phyloP scores from a whole-genome alignment of 2,888 invertebrate species.

The Heliconius charithonia region DNA sequence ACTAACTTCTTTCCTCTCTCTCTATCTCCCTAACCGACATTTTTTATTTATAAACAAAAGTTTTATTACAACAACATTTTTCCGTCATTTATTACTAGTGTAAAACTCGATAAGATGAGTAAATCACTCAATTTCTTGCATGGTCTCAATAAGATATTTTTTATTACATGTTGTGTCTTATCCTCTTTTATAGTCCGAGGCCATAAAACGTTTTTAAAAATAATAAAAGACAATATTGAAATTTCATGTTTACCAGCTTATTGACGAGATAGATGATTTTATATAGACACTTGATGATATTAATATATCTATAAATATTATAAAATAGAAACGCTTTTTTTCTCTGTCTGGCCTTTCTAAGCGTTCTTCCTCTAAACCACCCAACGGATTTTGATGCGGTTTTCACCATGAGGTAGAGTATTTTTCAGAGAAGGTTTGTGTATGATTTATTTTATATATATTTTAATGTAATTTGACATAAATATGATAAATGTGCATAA shows the following conservation, averaged over 20 bases:
- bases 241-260: background rate
- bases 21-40: background rate
- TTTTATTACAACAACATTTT: background rate
- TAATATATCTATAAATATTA: too few relatives aligned
- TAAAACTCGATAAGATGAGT: constrained; percentile 6
- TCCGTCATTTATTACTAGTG: constrained; percentile 9
- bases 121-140: constrained; percentile 16
- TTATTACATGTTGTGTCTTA: constrained; percentile 3
- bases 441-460: too few relatives aligned
- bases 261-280: background rate
- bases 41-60: background rate
- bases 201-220: background rate
- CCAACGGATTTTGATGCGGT: too few relatives aligned
- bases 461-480: too few relatives aligned
- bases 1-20: too few relatives aligned
- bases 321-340: too few relatives aligned
- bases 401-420: too few relatives aligned
- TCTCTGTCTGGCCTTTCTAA: too few relatives aligned
- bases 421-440: too few relatives aligned
- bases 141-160: constrained; percentile 13
- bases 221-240: background rate
- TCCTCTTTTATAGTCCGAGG: constrained; percentile 1
- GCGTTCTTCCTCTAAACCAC: too few relatives aligned
- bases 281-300: background rate
- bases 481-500: too few relatives aligned